These are phyloP conservation scores for Cyclargus thomasi DNA, from an alignment of 1,140 invertebrate species.

Conservation along the genomic window DNA sequence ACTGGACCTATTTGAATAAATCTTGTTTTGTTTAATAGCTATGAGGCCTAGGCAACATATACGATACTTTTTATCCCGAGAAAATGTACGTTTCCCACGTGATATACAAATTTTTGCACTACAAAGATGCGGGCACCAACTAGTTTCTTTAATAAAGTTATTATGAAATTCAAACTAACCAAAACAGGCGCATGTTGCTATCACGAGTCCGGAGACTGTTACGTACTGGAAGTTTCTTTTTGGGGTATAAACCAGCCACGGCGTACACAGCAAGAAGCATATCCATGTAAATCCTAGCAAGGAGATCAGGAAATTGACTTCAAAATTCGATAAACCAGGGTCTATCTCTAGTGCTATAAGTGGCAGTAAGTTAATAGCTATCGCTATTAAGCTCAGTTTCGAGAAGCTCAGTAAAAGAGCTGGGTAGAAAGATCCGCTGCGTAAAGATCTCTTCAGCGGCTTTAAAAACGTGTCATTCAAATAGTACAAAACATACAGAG, in stretches of 20 bases:
- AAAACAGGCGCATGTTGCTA: slow-evolving; percentile 58
- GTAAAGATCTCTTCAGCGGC: slow-evolving; percentile 62
- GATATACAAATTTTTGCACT: too few species aligned
- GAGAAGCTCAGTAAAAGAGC: slow-evolving; percentile 55
- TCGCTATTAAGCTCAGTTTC: slow-evolving; percentile 51
- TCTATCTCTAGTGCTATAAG: slow-evolving; percentile 51
- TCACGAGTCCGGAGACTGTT: slow-evolving; percentile 46
- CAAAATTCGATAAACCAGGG: slow-evolving; percentile 50
- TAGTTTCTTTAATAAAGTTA: too few species aligned
- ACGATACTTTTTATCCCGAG: too few species aligned
- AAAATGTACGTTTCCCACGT: too few species aligned
- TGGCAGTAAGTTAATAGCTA: slow-evolving; percentile 51
- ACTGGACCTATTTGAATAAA: too few species aligned
- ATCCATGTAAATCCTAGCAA: slow-evolving; percentile 66
- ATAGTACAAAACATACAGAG: slow-evolving; percentile 52
- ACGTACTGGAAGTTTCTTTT: slow-evolving; percentile 71
- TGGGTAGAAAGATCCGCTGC: slow-evolving; percentile 68
- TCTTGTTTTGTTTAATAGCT: too few species aligned
- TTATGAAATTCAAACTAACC: slow-evolving; percentile 40
- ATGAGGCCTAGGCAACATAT: too few species aligned
- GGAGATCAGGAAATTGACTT: slow-evolving; percentile 61
- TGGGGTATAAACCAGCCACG: slow-evolving; percentile 62
- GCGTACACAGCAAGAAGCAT: slow-evolving; percentile 59
- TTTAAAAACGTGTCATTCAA: slow-evolving; percentile 68
- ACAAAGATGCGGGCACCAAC: too few species aligned